phyloP scores from a whole-genome alignment of 1,140 invertebrate genomes.

The Nylanderia fulva region DNA sequence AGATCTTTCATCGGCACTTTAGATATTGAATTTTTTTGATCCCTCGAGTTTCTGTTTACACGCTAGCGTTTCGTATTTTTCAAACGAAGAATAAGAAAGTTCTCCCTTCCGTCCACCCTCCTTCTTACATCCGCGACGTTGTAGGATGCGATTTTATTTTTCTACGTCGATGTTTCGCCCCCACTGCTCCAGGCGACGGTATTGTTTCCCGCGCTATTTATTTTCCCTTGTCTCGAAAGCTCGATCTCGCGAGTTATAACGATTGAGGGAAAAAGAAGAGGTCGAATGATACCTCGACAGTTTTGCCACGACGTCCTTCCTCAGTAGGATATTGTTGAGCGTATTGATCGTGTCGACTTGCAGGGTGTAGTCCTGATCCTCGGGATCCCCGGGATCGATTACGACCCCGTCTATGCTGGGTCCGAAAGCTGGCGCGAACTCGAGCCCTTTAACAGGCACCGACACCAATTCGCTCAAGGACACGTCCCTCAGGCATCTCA shows the following conservation, averaged over 20 bases:
- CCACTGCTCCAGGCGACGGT: neutral
- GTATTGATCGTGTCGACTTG: conserved; percentile 89
- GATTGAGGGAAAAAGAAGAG: neutral
- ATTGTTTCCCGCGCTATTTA: conserved; percentile 53
- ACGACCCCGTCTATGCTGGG: conserved; percentile 97
- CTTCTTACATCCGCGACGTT: neutral
- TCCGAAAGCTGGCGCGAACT: conserved; percentile 95
- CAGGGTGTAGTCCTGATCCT: conserved; percentile 84
- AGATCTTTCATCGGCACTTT: neutral
- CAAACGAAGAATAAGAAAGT: conserved; percentile 1
- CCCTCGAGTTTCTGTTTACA: neutral
- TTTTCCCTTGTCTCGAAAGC: conserved; percentile 28
- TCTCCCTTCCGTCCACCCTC: no score
- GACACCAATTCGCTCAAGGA: conserved; percentile 91
- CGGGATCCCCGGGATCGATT: conserved; percentile 90
- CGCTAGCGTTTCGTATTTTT: conserved; percentile 14
- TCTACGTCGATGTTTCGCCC: conserved; percentile 20
- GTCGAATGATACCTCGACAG: conserved; percentile 87
- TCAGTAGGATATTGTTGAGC: conserved; percentile 91
- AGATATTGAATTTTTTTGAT: neutral
- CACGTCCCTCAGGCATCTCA: conserved; percentile 94
- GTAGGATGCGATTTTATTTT: conserved; percentile 30
- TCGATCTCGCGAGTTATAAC: conserved; percentile 50
- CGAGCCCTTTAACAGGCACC: conserved; percentile 91
- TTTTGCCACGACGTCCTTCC: conserved; percentile 91